Evolutionary conservation across 2,797 vertebrate genomes (phyloP), one percentile per base, ranked within the genome.

Genomic region (Coranthus polyacanthus): DNA sequence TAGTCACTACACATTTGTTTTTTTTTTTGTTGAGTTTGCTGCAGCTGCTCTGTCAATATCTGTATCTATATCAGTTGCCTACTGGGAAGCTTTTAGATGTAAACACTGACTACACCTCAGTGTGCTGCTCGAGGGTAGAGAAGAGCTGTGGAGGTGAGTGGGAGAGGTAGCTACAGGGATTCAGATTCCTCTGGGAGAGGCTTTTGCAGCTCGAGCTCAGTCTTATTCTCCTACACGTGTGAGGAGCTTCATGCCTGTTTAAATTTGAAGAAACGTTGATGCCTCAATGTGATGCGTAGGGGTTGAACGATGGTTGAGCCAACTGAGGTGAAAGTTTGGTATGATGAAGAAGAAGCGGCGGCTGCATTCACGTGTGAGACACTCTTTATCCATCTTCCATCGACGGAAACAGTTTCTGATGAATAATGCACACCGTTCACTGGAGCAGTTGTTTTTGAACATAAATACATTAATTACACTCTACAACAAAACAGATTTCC

Each of bases 371-470:
- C 63, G 29, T 18, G 43, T n/a, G 4, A 65, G 45, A 47, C 37
- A 3, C 26, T 15, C 5, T 8, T 24, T 2, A 3, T 37, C 0
- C 10, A 39, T 24, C 34, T 10, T 22, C 2, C 21, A 42, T 9
- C 37, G 47, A 44, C 42, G 29, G 34, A 57, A 79, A 58, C 26
- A 26, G 13, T 18, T 55, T 12, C n/a, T 34, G 12, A 66, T 70
- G 45, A 53, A 70, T 72, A 68, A 67, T 71, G 32, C 46, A 61
- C n/a, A 11, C 21, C 45, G 45, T 71, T 60, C 44, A 67, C 8
- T n/a, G n/a, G n/a, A n/a, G n/a, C n/a, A n/a, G n/a, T n/a, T n/a
- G n/a, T n/a, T n/a, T n/a, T n/a, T 50, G 2, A 58, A 72, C 17
- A 34, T n/a, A 59, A 51, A 55, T 18, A 55, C 36, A 50, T 46